Evolutionary conservation across 2,113 vertebrate genomes (phyloP), one percentile per base, ranked within the genome.

Genomic region (Anguilla japonica): DNA sequence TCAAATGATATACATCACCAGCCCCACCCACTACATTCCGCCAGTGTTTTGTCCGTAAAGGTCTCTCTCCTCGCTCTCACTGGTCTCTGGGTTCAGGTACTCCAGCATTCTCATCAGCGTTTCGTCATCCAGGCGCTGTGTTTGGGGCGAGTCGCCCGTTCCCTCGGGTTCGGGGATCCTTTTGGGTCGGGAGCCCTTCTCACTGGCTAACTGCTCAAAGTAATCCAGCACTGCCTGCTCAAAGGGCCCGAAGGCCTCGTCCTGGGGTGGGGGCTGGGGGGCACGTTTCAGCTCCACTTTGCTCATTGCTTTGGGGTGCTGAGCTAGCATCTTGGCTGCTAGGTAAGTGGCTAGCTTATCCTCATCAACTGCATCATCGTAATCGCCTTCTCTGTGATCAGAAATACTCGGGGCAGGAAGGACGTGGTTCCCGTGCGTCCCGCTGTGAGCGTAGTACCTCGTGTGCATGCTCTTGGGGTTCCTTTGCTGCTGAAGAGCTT

Each of bases 281-380:
- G 87, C 67, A 2, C 95, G 91, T 90, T 97, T 98, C 85, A 92
- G 87, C 87, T 91, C 94, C 39, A 90, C 95, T 15, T 91, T 93
- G 43, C 91, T 95, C 63, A 96, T 88, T 60, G 93, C 88, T 2
- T 96, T 95, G 0, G 96, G 97, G 67, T 98, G 97, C 43, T 94
- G 96, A 0, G 94, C 92, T 84, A 98, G 89, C 92, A 98, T 94
- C 92, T 95, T 96, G 75, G 97, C 95, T 4, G 94, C 93, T 82
- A 99, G 89, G 86, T 97, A 98, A 14, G 97, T 95, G 0, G 96
- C 96, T 84, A 98, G 90, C 29, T 98, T 96, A 1, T 98, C 97
- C 87, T 97, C 96, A 14, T 95, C 96, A 0, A 91, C 89, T 1
- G 93, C 87, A 83, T 95, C 96, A 40, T 97, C 97, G 0, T 96